Evolutionary conservation across 1,140 invertebrate genomes (phyloP).

Genomic region (Drosophila suzukii): DNA sequence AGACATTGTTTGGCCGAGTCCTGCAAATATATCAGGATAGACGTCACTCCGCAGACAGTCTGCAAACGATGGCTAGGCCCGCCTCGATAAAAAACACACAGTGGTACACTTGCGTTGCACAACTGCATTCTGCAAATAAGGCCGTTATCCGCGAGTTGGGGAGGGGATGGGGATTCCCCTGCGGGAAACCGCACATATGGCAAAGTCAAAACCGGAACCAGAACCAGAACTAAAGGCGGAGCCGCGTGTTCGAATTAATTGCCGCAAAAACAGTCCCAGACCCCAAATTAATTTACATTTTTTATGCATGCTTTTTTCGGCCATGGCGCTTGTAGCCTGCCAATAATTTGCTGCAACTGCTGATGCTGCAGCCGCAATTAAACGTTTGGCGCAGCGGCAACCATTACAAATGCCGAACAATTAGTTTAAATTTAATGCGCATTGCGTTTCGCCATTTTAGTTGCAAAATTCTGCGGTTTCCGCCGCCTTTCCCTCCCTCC

Average conservation of each 20-base stretch:
- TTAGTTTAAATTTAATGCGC: conserved; percentile 78
- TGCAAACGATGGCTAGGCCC: conserved; percentile 1
- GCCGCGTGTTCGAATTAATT: conserved; percentile 80
- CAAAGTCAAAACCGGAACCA: conserved; percentile 60
- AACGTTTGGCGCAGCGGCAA: conserved; percentile 60
- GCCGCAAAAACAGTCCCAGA: conserved; percentile 69
- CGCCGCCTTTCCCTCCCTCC: not conserved
- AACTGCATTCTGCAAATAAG: conserved; percentile 31
- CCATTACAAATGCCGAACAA: conserved; percentile 77
- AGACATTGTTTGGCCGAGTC: conserved; percentile 45
- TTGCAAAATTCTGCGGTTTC: conserved; percentile 59
- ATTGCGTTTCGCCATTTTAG: conserved; percentile 51
- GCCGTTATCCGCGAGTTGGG: not conserved
- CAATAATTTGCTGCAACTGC: conserved; percentile 69
- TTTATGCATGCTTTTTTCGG: conserved; percentile 19
- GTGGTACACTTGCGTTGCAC: conserved; percentile 4
- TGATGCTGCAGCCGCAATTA: conserved; percentile 62
- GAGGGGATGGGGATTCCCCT: conserved; percentile 3
- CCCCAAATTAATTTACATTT: conserved; percentile 58
- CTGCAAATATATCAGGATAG: conserved; percentile 66
- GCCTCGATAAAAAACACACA: conserved; percentile 18
- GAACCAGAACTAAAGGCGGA: conserved; percentile 37
- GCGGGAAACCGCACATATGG: conserved; percentile 75
- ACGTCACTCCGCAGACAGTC: conserved; percentile 45
- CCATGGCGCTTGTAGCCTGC: conserved; percentile 52